A percentile compares a stretch with the other conserved stretches of the same genome.
Conservation (phyloP, 2,797 vertebrate genomes). For the Synanceia verrucosa region DNA sequence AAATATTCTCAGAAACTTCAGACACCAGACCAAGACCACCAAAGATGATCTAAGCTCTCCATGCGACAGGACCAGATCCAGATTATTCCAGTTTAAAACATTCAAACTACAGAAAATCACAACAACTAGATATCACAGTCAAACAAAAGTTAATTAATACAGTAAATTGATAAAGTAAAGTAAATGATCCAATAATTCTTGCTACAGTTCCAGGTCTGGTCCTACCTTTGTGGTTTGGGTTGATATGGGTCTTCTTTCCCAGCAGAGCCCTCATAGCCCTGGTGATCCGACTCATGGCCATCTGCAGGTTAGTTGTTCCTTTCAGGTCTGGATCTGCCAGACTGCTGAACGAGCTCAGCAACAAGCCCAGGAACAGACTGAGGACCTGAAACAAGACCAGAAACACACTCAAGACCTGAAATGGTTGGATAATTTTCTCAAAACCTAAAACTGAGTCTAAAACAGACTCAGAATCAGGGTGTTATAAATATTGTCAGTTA, state of each 20-base stretch:
- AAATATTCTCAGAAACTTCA: too few relatives aligned
- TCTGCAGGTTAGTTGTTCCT: slow-evolving; percentile 86
- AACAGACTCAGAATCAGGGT: background rate
- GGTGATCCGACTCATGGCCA: slow-evolving; percentile 84
- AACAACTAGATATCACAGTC: too few relatives aligned
- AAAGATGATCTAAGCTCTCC: too few relatives aligned
- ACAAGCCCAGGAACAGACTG: slow-evolving; percentile 18
- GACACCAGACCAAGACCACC: too few relatives aligned
- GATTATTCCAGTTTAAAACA: too few relatives aligned
- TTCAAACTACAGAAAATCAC: too few relatives aligned
- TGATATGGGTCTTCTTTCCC: slow-evolving; percentile 2
- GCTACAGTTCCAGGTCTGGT: background rate
- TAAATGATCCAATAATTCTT: too few relatives aligned
- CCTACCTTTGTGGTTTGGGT: slow-evolving; percentile 10
- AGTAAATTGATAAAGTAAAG: background rate
- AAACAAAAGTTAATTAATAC: too few relatives aligned
- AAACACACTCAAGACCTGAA: background rate
- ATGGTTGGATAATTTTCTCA: too few relatives aligned
- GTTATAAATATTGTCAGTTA: too few relatives aligned
- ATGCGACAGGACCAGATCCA: too few relatives aligned
- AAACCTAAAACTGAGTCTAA: too few relatives aligned
- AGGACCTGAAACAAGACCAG: background rate
- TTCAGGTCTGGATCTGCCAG: slow-evolving; percentile 79
- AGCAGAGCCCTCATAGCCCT: slow-evolving; percentile 61
- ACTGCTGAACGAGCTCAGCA: slow-evolving; percentile 89